Evolutionary conservation across 1,140 invertebrate genomes (phyloP), one percentile per base, ranked within the genome.

Genomic region (Anastrepha obliqua): DNA sequence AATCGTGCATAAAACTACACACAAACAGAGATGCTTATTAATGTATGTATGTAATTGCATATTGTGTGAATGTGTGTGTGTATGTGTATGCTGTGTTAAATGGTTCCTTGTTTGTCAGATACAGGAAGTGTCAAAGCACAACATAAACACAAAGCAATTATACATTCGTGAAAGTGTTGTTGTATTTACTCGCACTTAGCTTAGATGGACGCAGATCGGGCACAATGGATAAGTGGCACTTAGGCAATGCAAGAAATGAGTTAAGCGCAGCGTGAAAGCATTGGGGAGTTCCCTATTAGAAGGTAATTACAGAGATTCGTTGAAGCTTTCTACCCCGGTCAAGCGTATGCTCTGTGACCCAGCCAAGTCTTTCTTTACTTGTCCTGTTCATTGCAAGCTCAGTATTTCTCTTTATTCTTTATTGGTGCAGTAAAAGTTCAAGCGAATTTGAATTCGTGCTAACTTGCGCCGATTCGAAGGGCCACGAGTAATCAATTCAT

Each of bases 91-190:
- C 9, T 70, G 42, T 8, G 74, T 81, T 81, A 81, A 81, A 81
- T 81, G 74, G 47, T 55, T 20, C 7, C 74, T 81, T 55, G 42
- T 81, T 81, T 55, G 47, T 81, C 47, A n/a, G 74, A 2, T 51
- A 51, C 47, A 81, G 47, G 74, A 81, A 20, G 47, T 47, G 74
- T 81, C 47, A 81, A 81, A 81, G 74, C 47, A 81, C 74, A 81
- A 81, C 74, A 81, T 81, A 81, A 81, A 81, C 74, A 81, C 74
- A 55, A 15, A 81, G 47, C 74, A 29, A 55, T 81, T 81, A 81
- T n/a, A 20, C 17, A 3, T 20, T 13, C 11, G 39, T 11, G 64
- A 13, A 2, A 42, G 8, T 42, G 64, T n/a, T n/a, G 44, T 47
- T 74, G 29, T 29, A 29, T 29, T 29, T 29, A 29, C 0, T 0